Conservation (phyloP, 2,797 vertebrate species). For the Falco columbarius region DNA sequence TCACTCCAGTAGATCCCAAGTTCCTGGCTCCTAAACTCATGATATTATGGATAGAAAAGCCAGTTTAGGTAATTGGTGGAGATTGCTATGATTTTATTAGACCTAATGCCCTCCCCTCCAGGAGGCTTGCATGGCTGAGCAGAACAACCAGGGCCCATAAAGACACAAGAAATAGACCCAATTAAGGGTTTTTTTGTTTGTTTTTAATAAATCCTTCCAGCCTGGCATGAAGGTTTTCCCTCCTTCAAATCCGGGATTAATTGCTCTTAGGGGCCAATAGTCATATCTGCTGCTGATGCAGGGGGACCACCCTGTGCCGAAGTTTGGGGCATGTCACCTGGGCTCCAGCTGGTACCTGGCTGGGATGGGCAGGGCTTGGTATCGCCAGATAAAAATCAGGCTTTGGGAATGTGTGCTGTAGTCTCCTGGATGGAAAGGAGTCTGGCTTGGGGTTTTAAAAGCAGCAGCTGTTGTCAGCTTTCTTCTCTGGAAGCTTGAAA, state of each 20-base stretch:
- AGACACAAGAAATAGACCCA: neutral
- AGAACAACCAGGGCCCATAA: neutral
- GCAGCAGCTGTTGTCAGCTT: neutral
- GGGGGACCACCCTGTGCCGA: fast-evolving
- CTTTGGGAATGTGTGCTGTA: neutral
- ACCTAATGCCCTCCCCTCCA: neutral
- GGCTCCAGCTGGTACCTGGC: fast-evolving
- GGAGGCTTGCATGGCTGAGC: neutral
- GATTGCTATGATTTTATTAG: neutral
- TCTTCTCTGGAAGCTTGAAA: neutral
- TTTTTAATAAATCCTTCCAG: neutral
- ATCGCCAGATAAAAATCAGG: neutral
- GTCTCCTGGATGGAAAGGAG: neutral
- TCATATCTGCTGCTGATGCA: neutral
- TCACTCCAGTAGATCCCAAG: fast-evolving
- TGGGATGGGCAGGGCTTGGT: neutral
- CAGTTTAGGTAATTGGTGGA: neutral
- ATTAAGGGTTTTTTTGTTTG: neutral
- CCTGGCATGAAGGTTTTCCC: neutral
- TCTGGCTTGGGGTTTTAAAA: neutral
- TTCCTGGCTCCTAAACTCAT: neutral
- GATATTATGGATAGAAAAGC: neutral
- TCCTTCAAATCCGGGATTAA: neutral
- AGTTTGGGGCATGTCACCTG: fast-evolving
- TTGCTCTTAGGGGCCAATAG: neutral